phyloP scores from a whole-genome alignment of 2,113 vertebrate species.

The Triplophysa siluroides region DNA sequence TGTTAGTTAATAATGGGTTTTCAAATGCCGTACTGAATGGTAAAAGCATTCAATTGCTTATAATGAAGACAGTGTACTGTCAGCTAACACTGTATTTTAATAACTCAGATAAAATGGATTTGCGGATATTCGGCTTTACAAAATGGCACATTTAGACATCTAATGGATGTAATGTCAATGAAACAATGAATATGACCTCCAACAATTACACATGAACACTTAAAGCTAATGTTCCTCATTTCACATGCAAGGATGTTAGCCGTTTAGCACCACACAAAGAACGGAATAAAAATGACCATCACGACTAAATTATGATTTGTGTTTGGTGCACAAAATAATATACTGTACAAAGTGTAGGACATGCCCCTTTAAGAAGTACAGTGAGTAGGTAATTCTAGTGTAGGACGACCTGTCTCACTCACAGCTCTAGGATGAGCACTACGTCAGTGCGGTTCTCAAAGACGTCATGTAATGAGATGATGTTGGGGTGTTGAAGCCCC shows the following conservation, averaged over 20 bases:
- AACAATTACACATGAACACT: no score
- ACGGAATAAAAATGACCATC: no score
- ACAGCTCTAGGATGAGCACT: slow-evolving; percentile 96
- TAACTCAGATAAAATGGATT: no score
- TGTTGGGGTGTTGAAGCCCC: slow-evolving; percentile 86
- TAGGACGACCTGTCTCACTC: slow-evolving; percentile 70
- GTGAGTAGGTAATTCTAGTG: slow-evolving; percentile 13
- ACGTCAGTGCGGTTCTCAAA: slow-evolving; percentile 95
- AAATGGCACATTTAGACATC: no score
- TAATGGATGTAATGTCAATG: no score
- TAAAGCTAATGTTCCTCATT: background rate
- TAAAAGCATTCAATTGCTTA: background rate
- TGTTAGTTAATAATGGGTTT: background rate
- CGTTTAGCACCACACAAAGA: no score
- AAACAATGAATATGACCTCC: no score
- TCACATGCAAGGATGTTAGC: background rate
- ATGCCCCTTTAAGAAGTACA: background rate
- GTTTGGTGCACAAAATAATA: background rate
- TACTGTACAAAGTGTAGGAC: background rate
- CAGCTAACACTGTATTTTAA: no score
- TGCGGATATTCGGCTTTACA: no score
- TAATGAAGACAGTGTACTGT: no score
- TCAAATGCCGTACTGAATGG: background rate
- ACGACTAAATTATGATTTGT: no score
- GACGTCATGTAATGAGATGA: slow-evolving; percentile 87